A percentile compares a stretch with the other conserved stretches of the same genome.
Evolutionary conservation across 2,797 vertebrate species (phyloP).

Genomic region (Notoglanidium macrostoma): DNA sequence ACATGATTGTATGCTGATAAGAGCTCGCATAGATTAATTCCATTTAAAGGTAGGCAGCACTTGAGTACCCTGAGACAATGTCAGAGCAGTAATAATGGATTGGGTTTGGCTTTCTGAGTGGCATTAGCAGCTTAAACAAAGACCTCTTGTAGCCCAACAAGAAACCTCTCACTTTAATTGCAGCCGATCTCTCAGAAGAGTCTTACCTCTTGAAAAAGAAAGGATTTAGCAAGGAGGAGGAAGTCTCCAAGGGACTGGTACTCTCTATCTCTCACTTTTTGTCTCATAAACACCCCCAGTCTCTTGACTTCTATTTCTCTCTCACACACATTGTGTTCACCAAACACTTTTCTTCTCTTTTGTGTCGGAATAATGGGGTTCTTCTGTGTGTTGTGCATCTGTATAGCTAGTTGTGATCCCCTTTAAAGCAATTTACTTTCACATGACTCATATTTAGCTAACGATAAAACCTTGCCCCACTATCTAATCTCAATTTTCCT

Average conservation of each 20-base stretch:
- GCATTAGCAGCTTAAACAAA: constrained; percentile 42
- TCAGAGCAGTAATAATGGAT: constrained; percentile 80
- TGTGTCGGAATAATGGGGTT: neutral
- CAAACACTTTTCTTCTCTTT: neutral
- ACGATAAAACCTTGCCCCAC: neutral
- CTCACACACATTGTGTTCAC: neutral
- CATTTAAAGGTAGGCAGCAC: constrained; percentile 85
- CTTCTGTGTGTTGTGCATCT: neutral
- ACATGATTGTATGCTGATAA: constrained; percentile 83
- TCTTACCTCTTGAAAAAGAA: constrained; percentile 77
- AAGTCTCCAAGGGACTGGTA: constrained; percentile 67
- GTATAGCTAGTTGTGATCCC: neutral
- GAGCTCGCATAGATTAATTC: constrained; percentile 88
- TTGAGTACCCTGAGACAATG: constrained; percentile 86
- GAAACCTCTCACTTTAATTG: constrained; percentile 64
- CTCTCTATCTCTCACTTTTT: constrained; percentile 1
- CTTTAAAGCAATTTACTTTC: neutral
- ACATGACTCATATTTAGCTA: neutral
- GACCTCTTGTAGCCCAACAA: constrained; percentile 27
- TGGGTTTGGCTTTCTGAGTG: constrained; percentile 65
- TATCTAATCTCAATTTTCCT: neutral
- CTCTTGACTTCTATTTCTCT: constrained; percentile 22
- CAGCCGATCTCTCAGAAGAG: constrained; percentile 78
- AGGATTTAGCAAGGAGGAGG: constrained; percentile 69
- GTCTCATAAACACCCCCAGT: neutral